Percentiles rank a stretch among this genome's conserved stretches.
These are phyloP conservation scores for Agrochola litura DNA, from an alignment of 2,888 invertebrate species.

Conservation along the genomic window DNA sequence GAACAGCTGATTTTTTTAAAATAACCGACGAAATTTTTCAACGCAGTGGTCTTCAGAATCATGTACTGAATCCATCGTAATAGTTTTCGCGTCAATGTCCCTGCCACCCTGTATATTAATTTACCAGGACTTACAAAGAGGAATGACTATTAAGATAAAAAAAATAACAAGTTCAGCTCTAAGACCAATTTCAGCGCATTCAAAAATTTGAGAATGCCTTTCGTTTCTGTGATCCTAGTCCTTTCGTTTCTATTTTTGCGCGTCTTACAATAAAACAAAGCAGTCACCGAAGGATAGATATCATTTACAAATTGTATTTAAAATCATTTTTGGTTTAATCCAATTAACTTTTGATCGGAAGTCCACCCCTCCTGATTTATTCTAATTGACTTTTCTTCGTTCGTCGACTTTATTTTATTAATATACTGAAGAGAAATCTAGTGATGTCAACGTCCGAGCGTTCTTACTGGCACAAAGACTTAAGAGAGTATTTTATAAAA, in stretches of 20 bases:
- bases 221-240: conserved; percentile 16
- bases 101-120: too few relatives aligned
- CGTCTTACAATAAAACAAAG: background rate
- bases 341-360: conserved; percentile 23
- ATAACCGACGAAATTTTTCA: too few relatives aligned
- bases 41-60: too few relatives aligned
- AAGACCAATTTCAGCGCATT: background rate
- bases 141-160: background rate
- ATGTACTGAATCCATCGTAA: too few relatives aligned
- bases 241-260: background rate
- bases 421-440: conserved; percentile 12
- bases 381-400: conserved; percentile 24
- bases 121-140: background rate
- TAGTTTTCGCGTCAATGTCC: too few relatives aligned
- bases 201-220: background rate
- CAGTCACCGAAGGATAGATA: background rate
- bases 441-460: conserved; percentile 22
- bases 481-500: conserved; percentile 7
- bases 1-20: too few relatives aligned
- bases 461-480: conserved; percentile 7
- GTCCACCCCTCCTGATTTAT: conserved; percentile 20
- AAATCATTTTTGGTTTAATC: background rate
- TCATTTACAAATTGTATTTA: conserved; percentile 10
- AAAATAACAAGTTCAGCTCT: background rate
- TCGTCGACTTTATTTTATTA: conserved; percentile 10